phyloP scores from a whole-genome alignment of 2,888 invertebrate genomes.

The Xestia c-nigrum region DNA sequence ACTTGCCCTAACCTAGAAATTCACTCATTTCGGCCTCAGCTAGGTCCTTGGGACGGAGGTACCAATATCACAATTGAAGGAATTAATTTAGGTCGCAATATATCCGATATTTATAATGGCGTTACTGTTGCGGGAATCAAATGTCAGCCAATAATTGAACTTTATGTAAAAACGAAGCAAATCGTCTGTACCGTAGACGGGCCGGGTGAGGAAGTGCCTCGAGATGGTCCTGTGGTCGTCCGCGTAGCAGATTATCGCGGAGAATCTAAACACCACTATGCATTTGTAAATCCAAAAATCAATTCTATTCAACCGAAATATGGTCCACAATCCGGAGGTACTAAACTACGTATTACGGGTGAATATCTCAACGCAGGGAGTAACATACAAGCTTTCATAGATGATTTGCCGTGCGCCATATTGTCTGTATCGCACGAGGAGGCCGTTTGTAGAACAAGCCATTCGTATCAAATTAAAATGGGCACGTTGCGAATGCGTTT shows the following conservation, averaged over 20 bases:
- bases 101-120: slow-evolving; percentile 97
- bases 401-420: slow-evolving; percentile 96
- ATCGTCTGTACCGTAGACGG: slow-evolving; percentile 98
- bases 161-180: slow-evolving; percentile 97
- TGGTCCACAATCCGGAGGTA: slow-evolving; percentile 99
- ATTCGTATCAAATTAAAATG: slow-evolving; percentile 92
- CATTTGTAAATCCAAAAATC: slow-evolving; percentile 97
- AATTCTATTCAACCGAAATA: slow-evolving; percentile 95
- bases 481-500: slow-evolving; percentile 96
- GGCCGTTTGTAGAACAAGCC: slow-evolving; percentile 95
- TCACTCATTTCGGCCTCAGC: slow-evolving; percentile 95
- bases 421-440: slow-evolving; percentile 94
- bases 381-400: slow-evolving; percentile 96
- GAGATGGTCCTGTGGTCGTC: slow-evolving; percentile 97
- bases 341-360: slow-evolving; percentile 96
- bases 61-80: slow-evolving; percentile 99
- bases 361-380: slow-evolving; percentile 98
- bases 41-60: slow-evolving; percentile 98
- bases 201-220: slow-evolving; percentile 94
- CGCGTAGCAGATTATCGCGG: slow-evolving; percentile 97
- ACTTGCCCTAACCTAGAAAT: slow-evolving; percentile 99
- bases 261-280: slow-evolving; percentile 95
- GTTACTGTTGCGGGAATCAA: slow-evolving; percentile 98
- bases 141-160: slow-evolving; percentile 96
- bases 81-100: slow-evolving; percentile 98